Evolutionary conservation across 2,797 vertebrate species (phyloP).

Genomic region (Vireo griseus): DNA sequence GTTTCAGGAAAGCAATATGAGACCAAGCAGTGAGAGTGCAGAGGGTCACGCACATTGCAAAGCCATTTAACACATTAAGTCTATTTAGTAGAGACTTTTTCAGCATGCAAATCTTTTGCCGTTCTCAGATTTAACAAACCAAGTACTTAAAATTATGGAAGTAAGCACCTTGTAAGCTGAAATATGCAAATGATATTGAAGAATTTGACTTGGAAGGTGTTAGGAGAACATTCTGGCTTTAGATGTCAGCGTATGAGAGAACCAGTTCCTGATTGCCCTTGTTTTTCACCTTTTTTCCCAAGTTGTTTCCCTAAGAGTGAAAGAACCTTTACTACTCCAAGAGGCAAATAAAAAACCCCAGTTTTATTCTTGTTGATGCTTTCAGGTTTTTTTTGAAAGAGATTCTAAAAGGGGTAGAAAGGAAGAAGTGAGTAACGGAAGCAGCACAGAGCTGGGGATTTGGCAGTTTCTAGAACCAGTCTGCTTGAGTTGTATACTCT

Average conservation of each 20-base stretch:
- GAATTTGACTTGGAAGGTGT: not conserved
- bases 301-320: not conserved
- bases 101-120: not conserved
- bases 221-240: not conserved
- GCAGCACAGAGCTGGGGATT: not conserved
- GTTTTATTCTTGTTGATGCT: not conserved
- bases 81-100: not conserved
- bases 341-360: not conserved
- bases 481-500: not conserved
- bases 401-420: not conserved
- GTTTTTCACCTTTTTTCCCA: not conserved
- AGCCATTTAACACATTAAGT: not conserved
- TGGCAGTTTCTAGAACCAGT: not conserved
- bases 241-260: not conserved
- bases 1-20: not conserved
- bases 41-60: not conserved
- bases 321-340: not conserved
- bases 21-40: not conserved
- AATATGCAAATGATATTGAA: not conserved
- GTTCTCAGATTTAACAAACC: not conserved
- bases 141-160: not conserved
- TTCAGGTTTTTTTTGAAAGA: rapidly evolving
- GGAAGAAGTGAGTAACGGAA: not conserved
- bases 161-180: not conserved
- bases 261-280: not conserved